These are phyloP conservation scores for Barypeithes pellucidus DNA, from an alignment of 2,888 invertebrate genomes.

Conservation along the genomic window DNA sequence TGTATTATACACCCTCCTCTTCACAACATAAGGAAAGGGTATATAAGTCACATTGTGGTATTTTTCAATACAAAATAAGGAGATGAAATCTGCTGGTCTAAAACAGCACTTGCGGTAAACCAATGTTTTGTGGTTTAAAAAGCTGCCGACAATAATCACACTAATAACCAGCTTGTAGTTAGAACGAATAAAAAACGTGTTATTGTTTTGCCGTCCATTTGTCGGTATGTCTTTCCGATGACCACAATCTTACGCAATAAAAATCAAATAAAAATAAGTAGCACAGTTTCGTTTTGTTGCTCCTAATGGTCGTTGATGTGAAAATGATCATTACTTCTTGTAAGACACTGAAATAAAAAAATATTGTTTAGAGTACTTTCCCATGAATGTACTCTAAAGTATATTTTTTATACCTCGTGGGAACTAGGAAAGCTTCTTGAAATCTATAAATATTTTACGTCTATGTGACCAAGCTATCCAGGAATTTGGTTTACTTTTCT, in stretches of 20 bases:
- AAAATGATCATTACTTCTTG: slow-evolving; percentile 13
- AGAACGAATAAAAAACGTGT: slow-evolving; percentile 33
- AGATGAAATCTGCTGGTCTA: slow-evolving; percentile 33
- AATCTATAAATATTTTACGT: too few relatives aligned
- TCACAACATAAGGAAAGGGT: too few relatives aligned
- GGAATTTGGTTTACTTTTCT: too few relatives aligned
- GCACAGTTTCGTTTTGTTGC: slow-evolving; percentile 15
- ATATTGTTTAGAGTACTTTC: background rate
- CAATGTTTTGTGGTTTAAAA: slow-evolving; percentile 41
- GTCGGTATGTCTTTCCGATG: slow-evolving; percentile 30
- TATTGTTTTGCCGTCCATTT: slow-evolving; percentile 42
- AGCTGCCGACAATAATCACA: slow-evolving; percentile 44
- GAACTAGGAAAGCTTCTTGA: too few relatives aligned
- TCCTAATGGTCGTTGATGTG: slow-evolving; percentile 5
- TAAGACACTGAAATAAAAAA: background rate
- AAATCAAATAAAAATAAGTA: slow-evolving; percentile 43
- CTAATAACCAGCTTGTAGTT: slow-evolving; percentile 45
- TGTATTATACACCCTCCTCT: too few relatives aligned
- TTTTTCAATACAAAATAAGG: too few relatives aligned
- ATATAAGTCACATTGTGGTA: too few relatives aligned
- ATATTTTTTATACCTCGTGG: too few relatives aligned
- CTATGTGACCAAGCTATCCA: too few relatives aligned
- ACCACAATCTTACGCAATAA: slow-evolving; percentile 43
- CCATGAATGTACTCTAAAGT: too few relatives aligned
- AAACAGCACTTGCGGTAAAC: slow-evolving; percentile 37